Evolutionary conservation across 2,888 invertebrate species (phyloP).

Genomic region (Venusia cambrica): DNA sequence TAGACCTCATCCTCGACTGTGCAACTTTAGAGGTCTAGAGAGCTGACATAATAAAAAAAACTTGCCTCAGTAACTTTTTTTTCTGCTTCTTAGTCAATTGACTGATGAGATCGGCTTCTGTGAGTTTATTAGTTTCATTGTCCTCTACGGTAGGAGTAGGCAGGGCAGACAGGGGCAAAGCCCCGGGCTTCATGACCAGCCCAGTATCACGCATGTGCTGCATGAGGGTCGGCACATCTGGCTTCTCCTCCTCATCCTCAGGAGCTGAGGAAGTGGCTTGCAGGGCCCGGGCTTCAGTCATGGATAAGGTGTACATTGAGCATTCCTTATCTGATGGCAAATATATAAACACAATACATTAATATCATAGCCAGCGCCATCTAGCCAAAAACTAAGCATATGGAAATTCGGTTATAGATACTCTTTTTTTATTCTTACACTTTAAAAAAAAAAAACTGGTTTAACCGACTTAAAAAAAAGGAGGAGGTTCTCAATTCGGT

Average conservation of each 20-base stretch:
- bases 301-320: constrained; percentile 92
- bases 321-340: constrained; percentile 92
- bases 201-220: constrained; percentile 97
- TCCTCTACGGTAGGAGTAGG: constrained; percentile 81
- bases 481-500: no score
- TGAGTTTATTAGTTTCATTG: constrained; percentile 78
- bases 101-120: constrained; percentile 91
- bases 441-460: no score
- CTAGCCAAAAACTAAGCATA: no score
- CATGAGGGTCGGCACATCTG: constrained; percentile 85
- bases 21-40: no score
- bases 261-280: constrained; percentile 83
- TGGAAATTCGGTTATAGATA: no score
- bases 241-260: constrained; percentile 83
- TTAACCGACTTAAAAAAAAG: no score
- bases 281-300: constrained; percentile 89
- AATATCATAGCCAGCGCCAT: background rate
- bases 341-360: no score
- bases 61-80: constrained; percentile 92
- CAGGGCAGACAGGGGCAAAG: constrained; percentile 79
- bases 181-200: constrained; percentile 91
- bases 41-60: constrained; percentile 16
- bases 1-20: no score
- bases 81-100: constrained; percentile 94
- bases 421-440: no score